A percentile compares a stretch with the other conserved stretches of the same genome.
phyloP scores from a whole-genome alignment of 1,140 invertebrate genomes.

The Polyergus mexicanus region DNA sequence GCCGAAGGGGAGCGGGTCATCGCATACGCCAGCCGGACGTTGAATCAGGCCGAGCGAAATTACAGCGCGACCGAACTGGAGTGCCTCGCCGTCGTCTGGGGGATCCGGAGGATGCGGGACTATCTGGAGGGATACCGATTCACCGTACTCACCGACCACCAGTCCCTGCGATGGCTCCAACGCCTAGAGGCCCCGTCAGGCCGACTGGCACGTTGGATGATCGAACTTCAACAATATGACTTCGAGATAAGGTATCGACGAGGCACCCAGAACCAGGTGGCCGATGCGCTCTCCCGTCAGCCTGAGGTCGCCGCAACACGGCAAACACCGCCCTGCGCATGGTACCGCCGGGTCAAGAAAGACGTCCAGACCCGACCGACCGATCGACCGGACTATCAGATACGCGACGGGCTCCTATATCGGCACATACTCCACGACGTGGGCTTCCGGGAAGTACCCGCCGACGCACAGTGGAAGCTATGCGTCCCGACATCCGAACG shows the following conservation, averaged over 20 bases:
- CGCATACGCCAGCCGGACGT: background rate
- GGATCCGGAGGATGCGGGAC: background rate
- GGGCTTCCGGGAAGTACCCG: no score
- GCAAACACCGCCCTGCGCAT: accelerated
- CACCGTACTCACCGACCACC: slow-evolving; percentile 83
- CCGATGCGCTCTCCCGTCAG: background rate
- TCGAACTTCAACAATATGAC: no score
- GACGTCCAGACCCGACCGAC: no score
- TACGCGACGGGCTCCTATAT: no score
- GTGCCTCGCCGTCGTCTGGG: background rate
- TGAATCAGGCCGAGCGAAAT: background rate
- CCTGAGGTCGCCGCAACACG: no score
- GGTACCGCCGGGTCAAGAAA: background rate
- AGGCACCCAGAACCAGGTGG: background rate
- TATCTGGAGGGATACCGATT: slow-evolving; percentile 78
- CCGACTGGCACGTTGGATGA: background rate
- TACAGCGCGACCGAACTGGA: slow-evolving; percentile 1
- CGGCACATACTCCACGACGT: no score
- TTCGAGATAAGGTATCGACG: no score
- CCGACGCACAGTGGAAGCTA: no score
- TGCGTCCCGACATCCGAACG: no score
- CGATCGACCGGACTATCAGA: no score
- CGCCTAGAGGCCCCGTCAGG: background rate
- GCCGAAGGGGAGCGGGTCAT: background rate
- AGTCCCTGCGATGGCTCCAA: background rate